A percentile compares a stretch with the other conserved stretches of the same genome.
These are phyloP conservation scores for Scotopteryx bipunctaria DNA, from an alignment of 2,888 invertebrate species.

Conservation along the genomic window DNA sequence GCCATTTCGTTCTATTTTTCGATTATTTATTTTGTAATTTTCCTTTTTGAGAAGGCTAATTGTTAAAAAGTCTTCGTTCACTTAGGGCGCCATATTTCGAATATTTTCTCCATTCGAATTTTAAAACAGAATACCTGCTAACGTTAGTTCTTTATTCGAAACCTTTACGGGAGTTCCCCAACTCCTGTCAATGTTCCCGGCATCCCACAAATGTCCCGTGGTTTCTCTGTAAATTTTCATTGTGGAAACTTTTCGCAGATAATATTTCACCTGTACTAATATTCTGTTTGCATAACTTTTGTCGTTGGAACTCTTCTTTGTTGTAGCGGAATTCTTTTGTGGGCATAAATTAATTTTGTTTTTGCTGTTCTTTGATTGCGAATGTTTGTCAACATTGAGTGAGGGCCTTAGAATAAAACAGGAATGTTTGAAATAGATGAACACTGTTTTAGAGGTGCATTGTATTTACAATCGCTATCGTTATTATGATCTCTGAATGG, in stretches of 20 bases:
- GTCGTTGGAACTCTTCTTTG: slow-evolving; percentile 37
- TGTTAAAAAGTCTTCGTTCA: no score
- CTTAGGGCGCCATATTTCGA: no score
- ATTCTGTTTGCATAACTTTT: slow-evolving; percentile 40
- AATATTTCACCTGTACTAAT: slow-evolving; percentile 67
- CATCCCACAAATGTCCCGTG: slow-evolving; percentile 74
- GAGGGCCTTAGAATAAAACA: neutral
- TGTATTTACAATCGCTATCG: no score
- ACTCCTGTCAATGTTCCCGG: slow-evolving; percentile 65
- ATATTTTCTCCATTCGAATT: no score
- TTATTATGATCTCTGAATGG: no score
- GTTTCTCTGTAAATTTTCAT: slow-evolving; percentile 53
- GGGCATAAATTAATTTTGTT: slow-evolving; percentile 64
- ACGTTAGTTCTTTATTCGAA: no score
- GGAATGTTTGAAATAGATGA: no score
- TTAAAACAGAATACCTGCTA: no score
- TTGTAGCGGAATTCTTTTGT: slow-evolving; percentile 60
- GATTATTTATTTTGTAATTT: no score
- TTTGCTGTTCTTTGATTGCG: slow-evolving; percentile 36
- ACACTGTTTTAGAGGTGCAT: no score
- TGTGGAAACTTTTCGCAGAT: slow-evolving; percentile 62
- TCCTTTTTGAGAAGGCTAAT: no score
- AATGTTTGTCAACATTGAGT: slow-evolving; percentile 51
- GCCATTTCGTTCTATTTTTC: no score
- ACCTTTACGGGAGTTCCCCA: slow-evolving; percentile 31